These are phyloP conservation scores for Nyctibius bracteatus DNA, from an alignment of 2,113 vertebrate species.

Conservation along the genomic window DNA sequence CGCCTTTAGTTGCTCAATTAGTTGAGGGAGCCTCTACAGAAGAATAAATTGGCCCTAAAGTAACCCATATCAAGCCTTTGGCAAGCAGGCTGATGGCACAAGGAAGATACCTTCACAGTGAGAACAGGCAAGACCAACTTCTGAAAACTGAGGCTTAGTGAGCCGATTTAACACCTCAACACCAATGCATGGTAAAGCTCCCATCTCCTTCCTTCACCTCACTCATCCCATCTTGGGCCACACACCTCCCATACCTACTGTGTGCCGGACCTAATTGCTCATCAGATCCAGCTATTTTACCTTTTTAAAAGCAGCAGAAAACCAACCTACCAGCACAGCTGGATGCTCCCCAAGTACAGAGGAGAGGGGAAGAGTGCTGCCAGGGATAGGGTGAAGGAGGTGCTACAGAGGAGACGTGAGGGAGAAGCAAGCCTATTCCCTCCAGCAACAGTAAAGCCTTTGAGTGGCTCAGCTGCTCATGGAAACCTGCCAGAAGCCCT, in stretches of 20 bases:
- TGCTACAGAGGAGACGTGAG: background rate
- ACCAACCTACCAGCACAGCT: fast-evolving
- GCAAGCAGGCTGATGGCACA: background rate
- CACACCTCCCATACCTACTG: fast-evolving
- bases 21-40: background rate
- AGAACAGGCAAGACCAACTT: background rate
- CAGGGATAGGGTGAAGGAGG: background rate
- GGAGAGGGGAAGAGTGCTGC: background rate
- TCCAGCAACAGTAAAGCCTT: background rate
- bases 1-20: background rate
- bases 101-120: background rate
- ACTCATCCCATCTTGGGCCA: background rate
- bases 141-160: background rate
- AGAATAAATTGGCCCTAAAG: background rate
- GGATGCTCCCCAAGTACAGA: background rate
- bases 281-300: background rate
- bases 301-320: background rate
- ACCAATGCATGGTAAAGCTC: background rate
- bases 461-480: background rate
- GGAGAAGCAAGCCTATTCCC: background rate
- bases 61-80: background rate
- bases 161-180: background rate
- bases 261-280: background rate
- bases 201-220: background rate
- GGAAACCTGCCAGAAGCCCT: slow-evolving; percentile 13